These are phyloP conservation scores for Sebastes aleutianus DNA, from an alignment of 2,797 vertebrate species.

Conservation along the genomic window DNA sequence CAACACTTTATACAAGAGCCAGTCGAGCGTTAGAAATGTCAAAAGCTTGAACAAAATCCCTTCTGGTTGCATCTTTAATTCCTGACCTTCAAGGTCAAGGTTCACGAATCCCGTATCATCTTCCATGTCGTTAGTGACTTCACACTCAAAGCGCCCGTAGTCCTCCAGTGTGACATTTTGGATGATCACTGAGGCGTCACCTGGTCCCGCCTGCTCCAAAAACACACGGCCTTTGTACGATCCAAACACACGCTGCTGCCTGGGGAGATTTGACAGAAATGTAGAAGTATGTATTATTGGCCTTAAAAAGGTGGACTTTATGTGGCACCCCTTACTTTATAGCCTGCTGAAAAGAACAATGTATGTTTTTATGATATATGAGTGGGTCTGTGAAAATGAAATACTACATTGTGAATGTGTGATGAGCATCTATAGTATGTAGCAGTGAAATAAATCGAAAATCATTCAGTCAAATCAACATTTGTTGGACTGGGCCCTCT, in stretches of 20 bases:
- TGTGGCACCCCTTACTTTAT: neutral
- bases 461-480: neutral
- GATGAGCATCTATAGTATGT: neutral
- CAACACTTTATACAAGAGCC: no score
- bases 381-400: neutral
- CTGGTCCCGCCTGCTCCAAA: slow-evolving; percentile 85
- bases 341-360: neutral
- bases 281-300: neutral
- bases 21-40: neutral
- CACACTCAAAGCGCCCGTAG: slow-evolving; percentile 95
- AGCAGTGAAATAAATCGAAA: neutral
- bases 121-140: slow-evolving; percentile 95
- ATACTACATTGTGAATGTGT: neutral
- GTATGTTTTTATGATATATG: neutral
- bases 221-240: slow-evolving; percentile 87
- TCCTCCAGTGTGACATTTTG: slow-evolving; percentile 94
- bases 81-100: slow-evolving; percentile 92
- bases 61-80: neutral
- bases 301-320: neutral
- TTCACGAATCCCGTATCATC: slow-evolving; percentile 94
- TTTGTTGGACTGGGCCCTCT: neutral
- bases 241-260: slow-evolving; percentile 87
- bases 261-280: slow-evolving; percentile 23
- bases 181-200: slow-evolving; percentile 92
- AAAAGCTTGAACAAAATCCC: neutral